Base-by-base conservation (phyloP, 2,888 invertebrate genomes). In the Loripinus fragilis region DNA sequence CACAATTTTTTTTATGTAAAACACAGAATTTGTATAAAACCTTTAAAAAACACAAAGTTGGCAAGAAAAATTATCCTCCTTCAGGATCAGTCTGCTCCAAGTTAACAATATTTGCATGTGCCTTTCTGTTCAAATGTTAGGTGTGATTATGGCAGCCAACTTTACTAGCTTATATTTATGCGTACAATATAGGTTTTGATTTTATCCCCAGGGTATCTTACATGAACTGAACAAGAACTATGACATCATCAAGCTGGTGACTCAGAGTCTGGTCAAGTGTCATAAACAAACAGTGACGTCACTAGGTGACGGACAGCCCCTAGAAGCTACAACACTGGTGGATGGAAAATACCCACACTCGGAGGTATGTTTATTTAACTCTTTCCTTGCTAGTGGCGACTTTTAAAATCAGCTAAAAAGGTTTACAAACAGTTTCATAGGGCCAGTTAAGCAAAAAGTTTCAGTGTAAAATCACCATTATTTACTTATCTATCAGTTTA, bases 161-260 rank as follows among this genome's bases (percentile, higher is more conserved):
- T n/a, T n/a, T n/a, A n/a, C n/a, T n/a, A n/a, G n/a, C n/a, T n/a
- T n/a, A n/a, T 64, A 65, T 35, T 85, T 42, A 42, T 15, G 10
- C n/a, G n/a, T n/a, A n/a, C n/a, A n/a, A n/a, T n/a, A n/a, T n/a
- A n/a, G n/a, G n/a, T n/a, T 48, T 48, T 5, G n/a, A 48, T 48
- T 20, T 25, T 3, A 25, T 52, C 65, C 68, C 23, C 71, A 94
- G 94, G 92, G 93, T 67, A 92, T 93, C 55, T 88, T 94, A 33
- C 91, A 93, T 78, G 94, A 94, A 33, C 85, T 94, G 76, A 94
- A 94, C 87, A 93, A 93, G 74, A 93, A 91, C 80, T 92, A 93
- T 87, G 94, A 94, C 77, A 93, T 94, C 68, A 93, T 94, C 52
- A 94, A 93, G 83, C 88, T 94, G 75, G 91, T 94, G 25, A 93